Conservation (phyloP, 2,888 invertebrate genomes). For the Caenorhabditis zanzibari region DNA sequence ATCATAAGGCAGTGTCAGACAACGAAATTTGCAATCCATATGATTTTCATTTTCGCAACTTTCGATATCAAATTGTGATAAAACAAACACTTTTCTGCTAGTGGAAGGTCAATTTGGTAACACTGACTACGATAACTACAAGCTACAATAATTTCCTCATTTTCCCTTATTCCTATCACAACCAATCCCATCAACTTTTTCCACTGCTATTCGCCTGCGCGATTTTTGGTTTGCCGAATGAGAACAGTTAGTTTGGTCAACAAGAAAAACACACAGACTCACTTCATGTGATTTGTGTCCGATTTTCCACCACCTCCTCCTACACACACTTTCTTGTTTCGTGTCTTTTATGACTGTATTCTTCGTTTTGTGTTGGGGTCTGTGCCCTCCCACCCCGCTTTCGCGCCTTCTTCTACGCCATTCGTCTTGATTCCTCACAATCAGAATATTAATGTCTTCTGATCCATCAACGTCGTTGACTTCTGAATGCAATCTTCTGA, state of each 20-base stretch:
- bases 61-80: not conserved
- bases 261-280: constrained; percentile 28
- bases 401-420: not conserved
- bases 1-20: not conserved
- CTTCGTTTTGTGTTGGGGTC: not conserved
- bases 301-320: not conserved
- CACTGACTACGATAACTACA: not conserved
- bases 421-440: not conserved
- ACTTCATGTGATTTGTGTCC: constrained; percentile 56
- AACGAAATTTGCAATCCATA: not conserved
- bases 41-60: constrained; percentile 4
- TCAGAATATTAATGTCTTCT: constrained; percentile 36
- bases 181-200: not conserved
- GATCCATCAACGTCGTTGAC: constrained; percentile 35
- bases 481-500: constrained; percentile 5
- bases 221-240: constrained; percentile 50
- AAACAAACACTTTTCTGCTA: not conserved
- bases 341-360: constrained; percentile 28
- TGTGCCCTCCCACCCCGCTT: not conserved
- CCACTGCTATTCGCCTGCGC: not conserved
- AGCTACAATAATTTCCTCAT: constrained; percentile 11
- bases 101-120: constrained; percentile 10
- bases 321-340: constrained; percentile 37
- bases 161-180: not conserved
- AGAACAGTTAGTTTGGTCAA: constrained; percentile 42